Percentiles rank a stretch among this genome's conserved stretches.
These are phyloP conservation scores for Dasysyrphus tricinctus DNA, from an alignment of 2,888 invertebrate genomes.

Conservation along the genomic window DNA sequence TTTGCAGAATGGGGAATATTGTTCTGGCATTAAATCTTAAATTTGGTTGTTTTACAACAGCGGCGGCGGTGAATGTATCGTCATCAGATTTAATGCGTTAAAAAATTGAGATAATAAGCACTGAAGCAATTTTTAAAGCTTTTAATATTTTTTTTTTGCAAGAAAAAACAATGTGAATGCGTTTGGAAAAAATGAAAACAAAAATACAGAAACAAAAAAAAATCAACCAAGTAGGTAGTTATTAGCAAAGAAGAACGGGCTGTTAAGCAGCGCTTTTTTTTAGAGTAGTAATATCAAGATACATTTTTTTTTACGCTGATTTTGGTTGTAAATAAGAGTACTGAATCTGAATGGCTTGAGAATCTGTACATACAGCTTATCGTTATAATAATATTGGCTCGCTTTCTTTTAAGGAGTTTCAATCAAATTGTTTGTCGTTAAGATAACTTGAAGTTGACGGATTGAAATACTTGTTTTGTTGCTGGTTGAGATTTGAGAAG, in stretches of 20 bases:
- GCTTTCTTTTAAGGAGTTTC: constrained; percentile 64
- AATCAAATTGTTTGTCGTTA: constrained; percentile 55
- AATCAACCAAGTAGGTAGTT: constrained; percentile 40
- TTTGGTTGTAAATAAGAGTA: constrained; percentile 1
- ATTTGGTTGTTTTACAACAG: background rate
- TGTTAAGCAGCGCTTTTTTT: constrained; percentile 44
- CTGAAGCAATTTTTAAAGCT: constrained; percentile 27
- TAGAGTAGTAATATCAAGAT: constrained; percentile 58
- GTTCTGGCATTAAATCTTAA: constrained; percentile 43
- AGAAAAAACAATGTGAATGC: constrained; percentile 29
- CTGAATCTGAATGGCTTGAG: background rate
- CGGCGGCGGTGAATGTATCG: constrained; percentile 39
- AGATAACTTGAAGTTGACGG: constrained; percentile 44
- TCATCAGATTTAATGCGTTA: constrained; percentile 66
- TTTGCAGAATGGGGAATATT: constrained; percentile 29
- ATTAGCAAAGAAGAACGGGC: constrained; percentile 49
- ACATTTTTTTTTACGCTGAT: constrained; percentile 57
- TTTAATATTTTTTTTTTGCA: constrained; percentile 8
- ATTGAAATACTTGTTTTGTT: constrained; percentile 46
- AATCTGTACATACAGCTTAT: background rate
- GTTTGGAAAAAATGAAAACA: constrained; percentile 13
- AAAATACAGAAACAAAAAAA: background rate
- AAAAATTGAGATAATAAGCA: constrained; percentile 65
- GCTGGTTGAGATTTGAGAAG: constrained; percentile 15
- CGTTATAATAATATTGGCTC: background rate